Percentiles rank a stretch among this genome's conserved stretches.
These are phyloP conservation scores for Choloepus didactylus DNA, from an alignment of 2,797 vertebrate species.

Conservation along the genomic window DNA sequence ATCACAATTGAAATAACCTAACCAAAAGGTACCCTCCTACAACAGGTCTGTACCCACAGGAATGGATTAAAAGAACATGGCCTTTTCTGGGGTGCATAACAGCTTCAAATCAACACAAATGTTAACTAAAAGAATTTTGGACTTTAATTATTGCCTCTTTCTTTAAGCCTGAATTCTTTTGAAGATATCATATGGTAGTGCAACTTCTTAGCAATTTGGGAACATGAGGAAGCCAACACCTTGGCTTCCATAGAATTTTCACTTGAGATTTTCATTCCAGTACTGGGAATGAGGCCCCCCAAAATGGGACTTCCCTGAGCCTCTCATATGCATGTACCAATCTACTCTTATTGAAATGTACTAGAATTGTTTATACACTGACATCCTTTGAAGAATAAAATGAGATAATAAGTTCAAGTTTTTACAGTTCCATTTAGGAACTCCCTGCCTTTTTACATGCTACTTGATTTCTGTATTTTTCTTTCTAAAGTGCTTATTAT, in stretches of 20 bases:
- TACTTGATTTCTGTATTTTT: not conserved
- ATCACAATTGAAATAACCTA: no score
- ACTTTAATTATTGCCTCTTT: not conserved
- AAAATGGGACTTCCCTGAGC: not conserved
- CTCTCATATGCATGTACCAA: not conserved
- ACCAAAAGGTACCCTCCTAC: no score
- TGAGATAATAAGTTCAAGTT: not conserved
- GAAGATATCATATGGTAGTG: not conserved
- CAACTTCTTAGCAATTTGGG: not conserved
- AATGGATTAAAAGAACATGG: no score
- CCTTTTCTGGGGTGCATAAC: no score
- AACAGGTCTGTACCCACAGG: no score
- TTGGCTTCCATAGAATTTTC: not conserved
- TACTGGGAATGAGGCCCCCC: not conserved
- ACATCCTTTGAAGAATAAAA: slow-evolving; percentile 14
- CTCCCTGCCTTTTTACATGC: not conserved
- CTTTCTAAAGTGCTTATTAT: not conserved
- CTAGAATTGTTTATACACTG: not conserved
- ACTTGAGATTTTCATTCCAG: not conserved
- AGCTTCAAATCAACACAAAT: not conserved
- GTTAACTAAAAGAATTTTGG: not conserved
- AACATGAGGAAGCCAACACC: not conserved
- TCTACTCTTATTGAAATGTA: not conserved
- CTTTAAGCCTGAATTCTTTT: not conserved
- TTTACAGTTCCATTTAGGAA: not conserved